Evolutionary conservation across 2,113 vertebrate genomes (phyloP).

Genomic region (Scophthalmus maximus): DNA sequence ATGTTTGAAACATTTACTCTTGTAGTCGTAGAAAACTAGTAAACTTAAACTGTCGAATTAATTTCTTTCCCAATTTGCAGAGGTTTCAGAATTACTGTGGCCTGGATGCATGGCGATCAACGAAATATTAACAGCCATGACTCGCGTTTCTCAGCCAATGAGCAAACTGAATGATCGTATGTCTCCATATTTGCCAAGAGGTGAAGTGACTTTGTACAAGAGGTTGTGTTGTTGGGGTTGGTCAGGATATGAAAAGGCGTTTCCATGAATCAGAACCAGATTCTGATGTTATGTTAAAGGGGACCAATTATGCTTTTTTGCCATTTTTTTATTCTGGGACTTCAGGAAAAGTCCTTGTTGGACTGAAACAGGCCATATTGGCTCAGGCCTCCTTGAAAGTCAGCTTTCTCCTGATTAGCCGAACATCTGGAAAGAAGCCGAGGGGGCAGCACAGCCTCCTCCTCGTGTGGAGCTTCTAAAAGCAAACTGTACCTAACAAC

Average conservation of each 20-base stretch:
- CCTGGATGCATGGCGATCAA: neutral
- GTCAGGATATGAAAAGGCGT: neutral
- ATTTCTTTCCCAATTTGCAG: neutral
- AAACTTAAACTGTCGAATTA: neutral
- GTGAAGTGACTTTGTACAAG: neutral
- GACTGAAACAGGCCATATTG: neutral
- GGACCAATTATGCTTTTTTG: neutral
- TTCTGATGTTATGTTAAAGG: conserved; percentile 41
- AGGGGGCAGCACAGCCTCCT: neutral
- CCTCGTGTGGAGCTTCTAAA: no score
- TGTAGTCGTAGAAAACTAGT: no score
- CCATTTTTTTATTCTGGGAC: neutral
- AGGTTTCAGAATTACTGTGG: neutral
- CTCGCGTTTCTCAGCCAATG: neutral
- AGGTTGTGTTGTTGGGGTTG: conserved; percentile 1
- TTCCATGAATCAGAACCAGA: conserved; percentile 76
- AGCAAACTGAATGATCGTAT: neutral
- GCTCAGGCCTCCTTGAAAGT: neutral
- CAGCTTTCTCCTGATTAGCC: neutral
- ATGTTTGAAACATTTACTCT: no score
- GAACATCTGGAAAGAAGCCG: neutral
- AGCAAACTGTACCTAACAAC: no score
- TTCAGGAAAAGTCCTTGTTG: neutral
- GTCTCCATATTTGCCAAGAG: neutral
- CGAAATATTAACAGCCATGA: neutral